Evolutionary conservation across 2,113 vertebrate species (phyloP), one percentile per base, ranked within the genome.

Genomic region (Sialia sialis): DNA sequence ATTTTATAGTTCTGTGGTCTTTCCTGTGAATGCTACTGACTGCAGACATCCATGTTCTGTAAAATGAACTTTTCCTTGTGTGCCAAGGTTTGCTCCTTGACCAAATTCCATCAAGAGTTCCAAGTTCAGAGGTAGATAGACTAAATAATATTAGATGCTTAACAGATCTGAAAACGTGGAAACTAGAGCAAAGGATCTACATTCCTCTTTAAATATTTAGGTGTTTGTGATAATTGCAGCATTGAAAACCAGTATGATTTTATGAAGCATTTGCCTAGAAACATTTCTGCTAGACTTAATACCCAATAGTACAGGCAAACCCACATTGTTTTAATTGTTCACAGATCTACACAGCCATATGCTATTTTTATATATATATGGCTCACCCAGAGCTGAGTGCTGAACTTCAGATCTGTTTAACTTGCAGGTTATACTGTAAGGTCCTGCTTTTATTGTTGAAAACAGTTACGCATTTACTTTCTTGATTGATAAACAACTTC

Each of bases 1-100:
- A 85, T n/a, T n/a, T n/a, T n/a, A n/a, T n/a, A 69, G 10, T 49
- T 93, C 34, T 0, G 0, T 38, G 17, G 62, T n/a, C 25, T 62
- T 89, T 80, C 43, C 30, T 66, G n/a, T 69, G 22, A 66, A 14
- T 1, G 7, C 19, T 76, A 4, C 41, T 84, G 59, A 56, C 17
- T 54, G 20, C 63, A 52, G 41, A 56, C 6, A 14, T 64, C 13
- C 44, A 32, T 76, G n/a, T 76, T 55, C 18, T 39, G 14, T 70
- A 36, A 89, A 66, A 34, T 10, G 8, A 77, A 66, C 23, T 16
- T 59, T 66, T 11, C 48, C 22, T 74, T 56, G 13, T 36, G 16
- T n/a, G n/a, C n/a, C n/a, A n/a, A n/a, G n/a, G n/a, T n/a, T n/a
- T n/a, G n/a, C n/a, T 77, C 25, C 23, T 49, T 66, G 49, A 77